Percentiles rank a stretch among this genome's conserved stretches.
Conservation (phyloP, 2,888 invertebrate genomes). For the Mythimna loreyi region DNA sequence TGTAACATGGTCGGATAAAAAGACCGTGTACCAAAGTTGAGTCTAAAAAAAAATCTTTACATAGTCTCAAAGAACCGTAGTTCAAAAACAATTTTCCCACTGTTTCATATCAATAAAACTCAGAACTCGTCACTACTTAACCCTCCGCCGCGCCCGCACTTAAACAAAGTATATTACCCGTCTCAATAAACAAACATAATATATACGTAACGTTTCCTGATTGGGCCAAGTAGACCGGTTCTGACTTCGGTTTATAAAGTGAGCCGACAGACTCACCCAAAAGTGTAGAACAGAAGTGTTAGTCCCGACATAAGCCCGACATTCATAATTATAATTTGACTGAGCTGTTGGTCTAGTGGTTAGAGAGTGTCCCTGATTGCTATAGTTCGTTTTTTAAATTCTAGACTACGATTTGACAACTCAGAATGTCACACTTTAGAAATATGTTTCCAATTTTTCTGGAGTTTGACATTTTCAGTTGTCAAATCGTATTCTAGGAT, state of each 20-base stretch:
- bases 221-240: conserved; percentile 69
- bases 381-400: no score
- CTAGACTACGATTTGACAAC: no score
- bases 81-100: conserved; percentile 34
- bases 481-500: no score
- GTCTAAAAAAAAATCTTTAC: not conserved
- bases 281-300: conserved; percentile 33
- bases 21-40: not conserved
- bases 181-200: conserved; percentile 60
- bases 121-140: conserved; percentile 41
- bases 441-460: no score
- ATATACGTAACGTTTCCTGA: conserved; percentile 67
- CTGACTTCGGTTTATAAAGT: conserved; percentile 50
- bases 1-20: no score
- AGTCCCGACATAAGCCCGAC: not conserved
- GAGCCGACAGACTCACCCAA: conserved; percentile 39
- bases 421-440: no score
- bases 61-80: not conserved
- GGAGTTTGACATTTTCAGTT: no score
- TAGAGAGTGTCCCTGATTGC: no score
- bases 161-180: conserved; percentile 61
- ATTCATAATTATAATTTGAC: no score
- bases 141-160: conserved; percentile 48
- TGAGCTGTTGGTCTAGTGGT: no score
- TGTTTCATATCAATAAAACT: conserved; percentile 33